Conservation (phyloP, 2,797 vertebrate species). For the Triplophysa yarkandensis region DNA sequence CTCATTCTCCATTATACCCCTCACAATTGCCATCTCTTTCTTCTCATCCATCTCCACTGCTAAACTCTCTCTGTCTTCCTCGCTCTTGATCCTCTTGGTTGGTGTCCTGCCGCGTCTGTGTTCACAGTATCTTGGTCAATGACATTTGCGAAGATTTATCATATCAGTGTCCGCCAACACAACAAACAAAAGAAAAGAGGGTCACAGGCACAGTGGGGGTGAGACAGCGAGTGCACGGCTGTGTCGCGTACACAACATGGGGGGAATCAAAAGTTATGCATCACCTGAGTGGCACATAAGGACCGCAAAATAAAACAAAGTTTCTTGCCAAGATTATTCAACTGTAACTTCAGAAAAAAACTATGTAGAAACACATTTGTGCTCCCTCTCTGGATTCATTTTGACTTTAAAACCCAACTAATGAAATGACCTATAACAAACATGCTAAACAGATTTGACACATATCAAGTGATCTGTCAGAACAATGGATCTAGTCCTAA, state of each 20-base stretch:
- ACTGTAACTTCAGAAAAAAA: background rate
- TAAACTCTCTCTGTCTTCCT: background rate
- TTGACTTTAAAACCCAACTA: background rate
- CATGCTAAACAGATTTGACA: too few species aligned
- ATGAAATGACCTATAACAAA: background rate
- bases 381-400: background rate
- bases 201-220: background rate
- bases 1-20: background rate
- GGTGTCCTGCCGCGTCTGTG: slow-evolving; percentile 42
- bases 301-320: background rate
- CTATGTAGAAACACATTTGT: background rate
- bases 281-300: slow-evolving; percentile 6
- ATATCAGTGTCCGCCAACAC: slow-evolving; percentile 48
- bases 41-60: slow-evolving; percentile 9
- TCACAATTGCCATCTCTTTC: slow-evolving; percentile 8
- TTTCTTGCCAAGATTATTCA: background rate
- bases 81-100: slow-evolving; percentile 7
- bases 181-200: slow-evolving; percentile 39
- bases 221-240: background rate
- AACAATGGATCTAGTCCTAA: too few species aligned
- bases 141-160: slow-evolving; percentile 60
- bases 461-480: too few species aligned
- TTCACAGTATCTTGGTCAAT: slow-evolving; percentile 48
- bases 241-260: slow-evolving; percentile 7
- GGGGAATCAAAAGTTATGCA: slow-evolving; percentile 33